These are phyloP conservation scores for Anastrepha ludens DNA, from an alignment of 1,140 invertebrate genomes.

Conservation along the genomic window DNA sequence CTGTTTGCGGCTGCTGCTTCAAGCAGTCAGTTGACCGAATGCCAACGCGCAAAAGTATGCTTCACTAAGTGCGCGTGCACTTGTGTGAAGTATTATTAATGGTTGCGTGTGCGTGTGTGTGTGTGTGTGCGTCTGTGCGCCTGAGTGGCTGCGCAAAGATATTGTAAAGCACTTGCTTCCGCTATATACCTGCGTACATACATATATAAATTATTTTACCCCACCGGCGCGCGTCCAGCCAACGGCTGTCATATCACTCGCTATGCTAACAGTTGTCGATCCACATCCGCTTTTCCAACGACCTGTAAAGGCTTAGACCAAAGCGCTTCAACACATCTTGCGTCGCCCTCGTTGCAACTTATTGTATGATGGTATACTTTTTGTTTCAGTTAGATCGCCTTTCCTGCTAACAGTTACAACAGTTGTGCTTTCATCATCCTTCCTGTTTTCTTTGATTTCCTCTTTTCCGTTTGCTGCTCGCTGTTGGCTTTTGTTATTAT, in stretches of 20 bases:
- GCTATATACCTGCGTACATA: neutral
- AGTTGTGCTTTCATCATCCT: slow-evolving; percentile 24
- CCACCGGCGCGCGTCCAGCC: neutral
- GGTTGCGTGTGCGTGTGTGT: neutral
- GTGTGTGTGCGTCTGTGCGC: neutral
- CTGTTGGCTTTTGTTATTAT: slow-evolving; percentile 48
- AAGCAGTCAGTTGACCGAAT: neutral
- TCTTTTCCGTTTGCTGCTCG: neutral
- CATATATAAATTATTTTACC: neutral
- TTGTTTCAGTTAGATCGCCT: slow-evolving; percentile 38
- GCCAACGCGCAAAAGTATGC: slow-evolving; percentile 33
- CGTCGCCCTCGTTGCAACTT: neutral
- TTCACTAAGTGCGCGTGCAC: slow-evolving; percentile 19
- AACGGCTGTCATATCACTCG: slow-evolving; percentile 17
- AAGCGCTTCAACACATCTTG: neutral
- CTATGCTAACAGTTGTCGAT: slow-evolving; percentile 36
- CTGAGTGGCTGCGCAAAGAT: neutral
- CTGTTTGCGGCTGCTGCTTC: neutral
- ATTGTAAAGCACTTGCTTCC: slow-evolving; percentile 38
- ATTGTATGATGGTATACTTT: slow-evolving; percentile 1
- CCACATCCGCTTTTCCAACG: slow-evolving; percentile 26
- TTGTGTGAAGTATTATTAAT: slow-evolving; percentile 33
- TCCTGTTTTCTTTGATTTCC: slow-evolving; percentile 51
- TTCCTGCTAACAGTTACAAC: slow-evolving; percentile 23
- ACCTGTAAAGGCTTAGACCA: slow-evolving; percentile 42